Percentiles rank a stretch among this genome's conserved stretches.
phyloP scores from a whole-genome alignment of 2,113 vertebrate species.

The Etheostoma cragini region DNA sequence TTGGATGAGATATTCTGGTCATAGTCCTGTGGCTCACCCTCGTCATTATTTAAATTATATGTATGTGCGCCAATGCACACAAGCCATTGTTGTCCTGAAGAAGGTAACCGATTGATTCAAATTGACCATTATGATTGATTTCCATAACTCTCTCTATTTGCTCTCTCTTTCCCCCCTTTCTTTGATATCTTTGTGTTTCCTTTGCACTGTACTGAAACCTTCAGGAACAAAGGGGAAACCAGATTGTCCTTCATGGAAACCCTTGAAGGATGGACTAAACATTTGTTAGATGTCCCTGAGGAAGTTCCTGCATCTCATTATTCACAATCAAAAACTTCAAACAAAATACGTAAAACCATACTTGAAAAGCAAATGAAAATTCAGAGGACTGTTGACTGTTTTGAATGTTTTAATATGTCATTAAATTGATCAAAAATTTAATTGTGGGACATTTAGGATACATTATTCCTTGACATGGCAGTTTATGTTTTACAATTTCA shows the following conservation, averaged over 20 bases:
- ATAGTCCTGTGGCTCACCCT: slow-evolving; percentile 19
- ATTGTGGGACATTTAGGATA: not conserved
- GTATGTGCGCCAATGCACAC: slow-evolving; percentile 32
- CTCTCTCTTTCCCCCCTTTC: not conserved
- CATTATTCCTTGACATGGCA: not conserved
- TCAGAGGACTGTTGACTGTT: no score
- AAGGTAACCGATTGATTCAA: slow-evolving; percentile 37
- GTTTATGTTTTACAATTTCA: not conserved
- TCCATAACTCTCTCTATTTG: slow-evolving; percentile 12
- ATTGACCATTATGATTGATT: slow-evolving; percentile 31
- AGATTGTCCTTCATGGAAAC: slow-evolving; percentile 44
- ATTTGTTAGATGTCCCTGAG: not conserved
- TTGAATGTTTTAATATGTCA: not conserved
- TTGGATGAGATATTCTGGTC: slow-evolving; percentile 49
- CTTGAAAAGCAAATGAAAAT: not conserved
- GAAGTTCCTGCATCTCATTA: not conserved
- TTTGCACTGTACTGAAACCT: slow-evolving; percentile 20
- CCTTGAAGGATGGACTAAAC: not conserved
- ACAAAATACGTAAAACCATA: not conserved
- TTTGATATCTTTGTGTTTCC: slow-evolving; percentile 27
- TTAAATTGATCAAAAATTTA: not conserved
- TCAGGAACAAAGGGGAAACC: slow-evolving; percentile 41
- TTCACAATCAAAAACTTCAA: not conserved
- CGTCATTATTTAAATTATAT: slow-evolving; percentile 39
- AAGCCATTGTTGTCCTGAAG: slow-evolving; percentile 20